Evolutionary conservation across 1,140 invertebrate species (phyloP).

Genomic region (Drosophila lacertosa): DNA sequence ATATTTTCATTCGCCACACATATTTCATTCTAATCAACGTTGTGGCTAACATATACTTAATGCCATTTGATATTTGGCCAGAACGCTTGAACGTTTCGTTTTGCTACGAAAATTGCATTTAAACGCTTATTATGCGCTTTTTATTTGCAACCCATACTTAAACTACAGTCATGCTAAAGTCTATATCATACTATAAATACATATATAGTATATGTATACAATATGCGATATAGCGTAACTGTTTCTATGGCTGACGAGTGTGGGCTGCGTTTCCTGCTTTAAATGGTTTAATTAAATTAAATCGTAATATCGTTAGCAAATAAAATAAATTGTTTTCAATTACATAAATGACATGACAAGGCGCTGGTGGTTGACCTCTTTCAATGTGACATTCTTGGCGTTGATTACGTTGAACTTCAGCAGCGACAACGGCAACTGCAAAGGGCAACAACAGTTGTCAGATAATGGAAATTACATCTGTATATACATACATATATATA

Average conservation of each 20-base stretch:
- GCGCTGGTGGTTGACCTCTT: constrained; percentile 81
- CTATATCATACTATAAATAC: constrained; percentile 16
- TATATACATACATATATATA: constrained; percentile 23
- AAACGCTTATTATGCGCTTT: constrained; percentile 84
- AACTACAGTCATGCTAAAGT: constrained; percentile 67
- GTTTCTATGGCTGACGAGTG: constrained; percentile 18
- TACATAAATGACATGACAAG: constrained; percentile 73
- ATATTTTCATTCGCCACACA: constrained; percentile 20
- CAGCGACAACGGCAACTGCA: constrained; percentile 41
- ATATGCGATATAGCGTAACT: constrained; percentile 22
- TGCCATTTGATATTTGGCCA: constrained; percentile 74
- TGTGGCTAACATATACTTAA: constrained; percentile 75
- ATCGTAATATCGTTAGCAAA: constrained; percentile 80
- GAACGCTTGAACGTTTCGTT: constrained; percentile 50
- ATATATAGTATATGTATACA: constrained; percentile 24
- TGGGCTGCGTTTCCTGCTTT: constrained; percentile 55
- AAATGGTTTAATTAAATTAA: constrained; percentile 68
- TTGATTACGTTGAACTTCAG: constrained; percentile 56
- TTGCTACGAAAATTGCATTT: constrained; percentile 83
- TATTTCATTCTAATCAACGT: constrained; percentile 80
- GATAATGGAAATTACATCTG: constrained; percentile 60
- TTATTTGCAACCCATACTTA: constrained; percentile 83
- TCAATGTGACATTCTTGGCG: constrained; percentile 78
- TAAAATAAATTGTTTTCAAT: constrained; percentile 80
- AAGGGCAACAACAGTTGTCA: constrained; percentile 55